Conservation (phyloP, 30 jellyfish, hydroid and myxozoan species). For the Aurelia aurita complex sp. Pacific region DNA sequence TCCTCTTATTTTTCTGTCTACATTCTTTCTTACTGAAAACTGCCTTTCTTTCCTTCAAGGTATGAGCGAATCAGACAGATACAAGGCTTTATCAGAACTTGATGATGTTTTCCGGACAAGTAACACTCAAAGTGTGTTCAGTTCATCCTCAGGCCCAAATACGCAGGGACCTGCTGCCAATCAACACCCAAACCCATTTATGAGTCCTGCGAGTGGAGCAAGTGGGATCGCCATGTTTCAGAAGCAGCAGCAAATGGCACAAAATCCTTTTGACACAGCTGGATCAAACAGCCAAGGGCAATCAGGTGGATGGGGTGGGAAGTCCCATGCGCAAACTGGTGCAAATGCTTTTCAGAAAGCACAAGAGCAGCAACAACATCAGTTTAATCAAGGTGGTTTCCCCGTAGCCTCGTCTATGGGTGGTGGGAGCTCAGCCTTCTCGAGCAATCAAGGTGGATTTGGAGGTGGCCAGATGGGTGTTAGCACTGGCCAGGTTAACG, state of each 20-base stretch:
- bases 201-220: constrained; percentile 89
- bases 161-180: constrained; percentile 33
- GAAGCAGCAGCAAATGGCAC: constrained; percentile 89
- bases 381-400: background rate
- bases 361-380: constrained; percentile 21
- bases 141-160: constrained; percentile 58
- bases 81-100: constrained; percentile 68
- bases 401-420: constrained; percentile 11
- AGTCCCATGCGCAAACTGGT: constrained; percentile 7
- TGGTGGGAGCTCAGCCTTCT: constrained; percentile 22
- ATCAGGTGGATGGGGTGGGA: constrained; percentile 50
- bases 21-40: no score
- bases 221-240: constrained; percentile 82
- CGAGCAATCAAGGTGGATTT: constrained; percentile 50
- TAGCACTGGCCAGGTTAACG: background rate
- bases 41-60: no score
- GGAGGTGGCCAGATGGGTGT: constrained; percentile 18
- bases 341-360: constrained; percentile 10
- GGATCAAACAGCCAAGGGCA: constrained; percentile 26
- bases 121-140: constrained; percentile 73
- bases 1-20: no score
- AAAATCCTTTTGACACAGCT: constrained; percentile 82
- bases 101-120: constrained; percentile 81
- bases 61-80: constrained; percentile 46
- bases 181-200: constrained; percentile 94